Evolutionary conservation across 2,888 invertebrate species (phyloP), one percentile per base, ranked within the genome.

Genomic region (Platynereis dumerilii): DNA sequence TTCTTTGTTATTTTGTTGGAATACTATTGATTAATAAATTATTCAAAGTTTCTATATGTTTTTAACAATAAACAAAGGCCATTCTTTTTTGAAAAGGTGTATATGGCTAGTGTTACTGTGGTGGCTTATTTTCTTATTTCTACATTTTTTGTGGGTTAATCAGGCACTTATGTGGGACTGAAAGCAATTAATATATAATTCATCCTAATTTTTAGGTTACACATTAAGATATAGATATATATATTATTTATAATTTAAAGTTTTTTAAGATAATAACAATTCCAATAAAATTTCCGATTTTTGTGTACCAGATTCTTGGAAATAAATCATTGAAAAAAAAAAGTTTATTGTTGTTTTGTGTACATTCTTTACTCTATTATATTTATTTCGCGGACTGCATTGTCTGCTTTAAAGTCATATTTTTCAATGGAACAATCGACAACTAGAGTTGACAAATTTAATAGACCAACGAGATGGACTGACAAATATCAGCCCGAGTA

Each of bases 31-130:
- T 64, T n/a, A n/a, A n/a, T n/a, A n/a, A 67, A 70, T 67, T 72
- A 72, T 74, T 70, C 66, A 72, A 73, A 71, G 73, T 76, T 75
- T 76, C 72, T 76, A 75, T 76, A 74, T 74, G 75, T 75, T 76
- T 75, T 64, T 59, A 55, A 56, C 71, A 74, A 58, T 54, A 5
- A 27, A 48, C 5, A 28, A 42, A 61, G 29, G 61, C 57, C 62
- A 57, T 54, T 57, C 56, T 45, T 56, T 62, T 57, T 15, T n/a
- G 20, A 54, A 55, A 61, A 22, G 28, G 45, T 62, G 26, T 45
- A 54, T 39, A 28, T 62, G 39, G 54, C 48, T 54, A 57, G 57
- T 62, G 44, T 44, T 56, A 26, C 34, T 54, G 56, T 7, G 56
- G 56, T 39, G 17, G 2, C 45, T 54, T 62, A 22, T 45, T 62